phyloP scores from a whole-genome alignment of 2,797 vertebrate species.

The Siniperca obscura region DNA sequence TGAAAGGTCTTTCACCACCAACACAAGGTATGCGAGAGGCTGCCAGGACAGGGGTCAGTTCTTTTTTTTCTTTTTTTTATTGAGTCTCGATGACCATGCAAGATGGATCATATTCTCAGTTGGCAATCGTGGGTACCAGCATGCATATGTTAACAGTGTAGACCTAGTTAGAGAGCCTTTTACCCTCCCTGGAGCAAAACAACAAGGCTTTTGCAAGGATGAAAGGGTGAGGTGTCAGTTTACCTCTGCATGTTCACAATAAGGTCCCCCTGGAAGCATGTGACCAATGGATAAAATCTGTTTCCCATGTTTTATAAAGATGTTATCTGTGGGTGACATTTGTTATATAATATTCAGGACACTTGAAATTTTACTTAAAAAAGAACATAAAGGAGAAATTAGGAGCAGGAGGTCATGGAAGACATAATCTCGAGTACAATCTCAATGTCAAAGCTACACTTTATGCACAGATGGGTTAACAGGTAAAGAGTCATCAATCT shows the following conservation, averaged over 20 bases:
- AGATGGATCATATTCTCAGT: conserved; percentile 41
- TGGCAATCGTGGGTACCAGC: conserved; percentile 3
- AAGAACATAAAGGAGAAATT: background rate
- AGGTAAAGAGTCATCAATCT: conserved; percentile 21
- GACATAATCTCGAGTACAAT: background rate
- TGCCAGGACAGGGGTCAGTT: conserved; percentile 43
- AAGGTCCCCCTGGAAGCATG: conserved; percentile 74
- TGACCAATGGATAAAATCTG: conserved; percentile 67
- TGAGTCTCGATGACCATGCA: conserved; percentile 9
- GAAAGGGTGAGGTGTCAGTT: conserved; percentile 77
- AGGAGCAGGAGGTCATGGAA: background rate
- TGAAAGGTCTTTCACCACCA: conserved; percentile 62
- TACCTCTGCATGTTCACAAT: conserved; percentile 70
- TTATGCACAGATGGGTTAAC: background rate
- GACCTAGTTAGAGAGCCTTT: conserved; percentile 45
- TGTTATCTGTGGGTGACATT: conserved; percentile 23
- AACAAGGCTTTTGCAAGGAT: conserved; percentile 72
- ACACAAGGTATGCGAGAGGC: conserved; percentile 44
- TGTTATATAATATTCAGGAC: background rate
- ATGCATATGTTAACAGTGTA: conserved; percentile 44
- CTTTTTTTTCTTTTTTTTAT: background rate
- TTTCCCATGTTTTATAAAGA: conserved; percentile 55
- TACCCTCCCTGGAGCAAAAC: conserved; percentile 52
- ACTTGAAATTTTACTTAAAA: background rate
- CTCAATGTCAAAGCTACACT: conserved; percentile 3